Evolutionary conservation across 2,888 invertebrate species (phyloP), one percentile per base, ranked within the genome.

Genomic region (Heteromyza rotundicornis): DNA sequence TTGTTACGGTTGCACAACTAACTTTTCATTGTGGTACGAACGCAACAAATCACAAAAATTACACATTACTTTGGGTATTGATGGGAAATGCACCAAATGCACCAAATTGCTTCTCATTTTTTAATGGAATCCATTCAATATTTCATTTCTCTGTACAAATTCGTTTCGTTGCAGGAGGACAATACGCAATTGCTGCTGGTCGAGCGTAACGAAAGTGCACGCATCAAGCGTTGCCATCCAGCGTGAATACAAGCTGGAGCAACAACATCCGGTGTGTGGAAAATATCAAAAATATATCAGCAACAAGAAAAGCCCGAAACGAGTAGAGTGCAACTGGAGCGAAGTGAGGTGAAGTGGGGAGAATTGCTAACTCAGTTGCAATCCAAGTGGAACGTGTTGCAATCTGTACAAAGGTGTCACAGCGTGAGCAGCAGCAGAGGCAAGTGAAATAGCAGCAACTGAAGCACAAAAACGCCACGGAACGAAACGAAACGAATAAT

Each of bases 351-450:
- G n/a, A n/a, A n/a, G n/a, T n/a, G n/a, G n/a, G n/a, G n/a, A n/a
- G n/a, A 59, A 59, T 55, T 51, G 58, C 59, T 27, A 59, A 59
- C 52, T 62, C 58, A 59, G 55, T 62, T 62, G 55, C 53, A 49
- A 62, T 54, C 54, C 62, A 57, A 57, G 62, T 40, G 59, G 40
- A 59, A 59, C 62, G 59, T 58, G 58, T 58, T 49, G 50, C 59
- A 59, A 52, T 40, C 40, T 51, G 40, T 52, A 40, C 23, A 23
- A n/a, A 22, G 16, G n/a, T 54, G 54, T 54, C 3, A 19, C 20
- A 47, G 47, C 47, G 20, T 47, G n/a, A 40, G 47, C 23, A 56
- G 61, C 61, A 60, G 32, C 59, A 27, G 50, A 8, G 49, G 40
- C 23, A 51, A n/a, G n/a, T n/a, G n/a, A n/a, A n/a, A n/a, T n/a